These are phyloP conservation scores for Dreissena rostriformis DNA, from an alignment of 1,140 invertebrate species.

Conservation along the genomic window DNA sequence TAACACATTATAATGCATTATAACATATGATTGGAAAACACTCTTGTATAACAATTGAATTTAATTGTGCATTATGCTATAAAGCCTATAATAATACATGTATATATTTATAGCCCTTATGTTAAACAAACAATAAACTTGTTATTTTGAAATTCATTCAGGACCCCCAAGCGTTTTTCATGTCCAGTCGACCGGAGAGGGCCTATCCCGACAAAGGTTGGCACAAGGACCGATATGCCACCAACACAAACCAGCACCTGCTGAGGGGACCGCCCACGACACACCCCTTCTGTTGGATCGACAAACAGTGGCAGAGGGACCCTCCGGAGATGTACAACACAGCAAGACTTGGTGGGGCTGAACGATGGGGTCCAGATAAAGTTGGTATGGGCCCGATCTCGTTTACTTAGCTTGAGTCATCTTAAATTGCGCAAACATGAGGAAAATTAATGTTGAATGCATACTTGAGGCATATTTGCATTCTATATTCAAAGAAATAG, in stretches of 20 bases:
- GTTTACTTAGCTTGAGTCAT: too few species aligned
- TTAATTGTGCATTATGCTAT: too few species aligned
- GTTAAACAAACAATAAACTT: too few species aligned
- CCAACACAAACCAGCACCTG: slow-evolving; percentile 74
- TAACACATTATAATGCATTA: too few species aligned
- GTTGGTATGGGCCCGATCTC: slow-evolving; percentile 67
- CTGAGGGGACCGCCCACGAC: slow-evolving; percentile 68
- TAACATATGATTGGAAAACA: too few species aligned
- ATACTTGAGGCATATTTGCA: too few species aligned
- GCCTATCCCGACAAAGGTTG: slow-evolving; percentile 67
- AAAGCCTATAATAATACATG: too few species aligned
- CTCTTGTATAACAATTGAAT: too few species aligned
- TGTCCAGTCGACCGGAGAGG: slow-evolving; percentile 58
- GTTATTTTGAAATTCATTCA: slow-evolving; percentile 11
- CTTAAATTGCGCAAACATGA: too few species aligned
- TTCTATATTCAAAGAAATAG: too few species aligned
- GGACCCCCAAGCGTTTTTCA: slow-evolving; percentile 68
- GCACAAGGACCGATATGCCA: slow-evolving; percentile 73
- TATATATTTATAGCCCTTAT: too few species aligned
- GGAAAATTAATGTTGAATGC: too few species aligned
- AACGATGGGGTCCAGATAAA: slow-evolving; percentile 78
- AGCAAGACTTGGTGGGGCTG: slow-evolving; percentile 71
- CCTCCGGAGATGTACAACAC: slow-evolving; percentile 74
- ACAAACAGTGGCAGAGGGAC: slow-evolving; percentile 69
- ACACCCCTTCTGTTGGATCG: slow-evolving; percentile 76